These are phyloP conservation scores for Cactoblastis cactorum DNA, from an alignment of 2,888 invertebrate species.

Conservation along the genomic window DNA sequence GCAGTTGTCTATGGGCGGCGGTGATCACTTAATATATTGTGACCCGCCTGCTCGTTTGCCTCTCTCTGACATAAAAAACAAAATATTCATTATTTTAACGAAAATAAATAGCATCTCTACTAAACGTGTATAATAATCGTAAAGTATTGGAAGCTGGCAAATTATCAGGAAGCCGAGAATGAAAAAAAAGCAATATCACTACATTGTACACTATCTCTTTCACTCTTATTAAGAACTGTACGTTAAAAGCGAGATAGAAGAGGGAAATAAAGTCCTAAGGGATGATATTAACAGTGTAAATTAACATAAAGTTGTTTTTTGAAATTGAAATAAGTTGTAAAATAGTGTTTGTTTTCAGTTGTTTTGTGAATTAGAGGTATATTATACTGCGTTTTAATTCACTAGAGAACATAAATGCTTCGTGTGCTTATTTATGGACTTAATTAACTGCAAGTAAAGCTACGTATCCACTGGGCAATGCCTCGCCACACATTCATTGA, in stretches of 20 bases:
- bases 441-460: too few relatives aligned
- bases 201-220: background rate
- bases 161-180: background rate
- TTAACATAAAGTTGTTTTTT: too few relatives aligned
- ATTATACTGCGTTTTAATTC: too few relatives aligned
- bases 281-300: conserved; percentile 4
- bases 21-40: background rate
- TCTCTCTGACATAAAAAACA: conserved; percentile 2
- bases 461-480: too few relatives aligned
- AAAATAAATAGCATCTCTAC: conserved; percentile 6
- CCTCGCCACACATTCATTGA: too few relatives aligned
- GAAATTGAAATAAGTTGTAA: too few relatives aligned
- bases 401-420: too few relatives aligned
- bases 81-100: conserved; percentile 10
- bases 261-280: background rate
- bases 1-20: too few relatives aligned
- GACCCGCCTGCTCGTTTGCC: too few relatives aligned
- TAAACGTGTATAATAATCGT: conserved; percentile 13
- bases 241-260: background rate
- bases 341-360: too few relatives aligned
- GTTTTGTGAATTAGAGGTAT: too few relatives aligned
- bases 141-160: conserved; percentile 13
- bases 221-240: background rate
- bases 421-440: too few relatives aligned
- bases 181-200: conserved; percentile 1